Conservation (phyloP, 2,888 invertebrate genomes). For the Epinotia nisella region DNA sequence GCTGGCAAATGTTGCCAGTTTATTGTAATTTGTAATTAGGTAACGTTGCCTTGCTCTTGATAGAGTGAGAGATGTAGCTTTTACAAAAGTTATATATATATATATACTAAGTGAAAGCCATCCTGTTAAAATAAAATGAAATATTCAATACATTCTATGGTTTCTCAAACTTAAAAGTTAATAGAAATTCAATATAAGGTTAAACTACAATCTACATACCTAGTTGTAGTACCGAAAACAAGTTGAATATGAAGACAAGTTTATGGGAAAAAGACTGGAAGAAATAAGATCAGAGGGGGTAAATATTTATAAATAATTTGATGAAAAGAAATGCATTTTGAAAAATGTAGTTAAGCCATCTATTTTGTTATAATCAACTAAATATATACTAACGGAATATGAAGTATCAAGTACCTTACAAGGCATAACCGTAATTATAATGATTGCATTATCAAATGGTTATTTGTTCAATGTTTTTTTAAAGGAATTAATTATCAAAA, state of each 20-base stretch:
- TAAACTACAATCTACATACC: neutral
- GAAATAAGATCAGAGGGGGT: constrained; percentile 20
- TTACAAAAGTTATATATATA: constrained; percentile 31
- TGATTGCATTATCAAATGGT: constrained; percentile 34
- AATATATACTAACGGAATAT: constrained; percentile 22
- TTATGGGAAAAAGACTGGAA: constrained; percentile 31
- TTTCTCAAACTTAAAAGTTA: neutral
- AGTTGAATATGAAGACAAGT: constrained; percentile 11
- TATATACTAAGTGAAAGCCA: constrained; percentile 24
- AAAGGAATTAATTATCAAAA: constrained; percentile 39
- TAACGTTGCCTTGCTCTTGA: constrained; percentile 38
- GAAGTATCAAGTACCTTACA: constrained; percentile 27
- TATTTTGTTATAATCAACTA: constrained; percentile 12
- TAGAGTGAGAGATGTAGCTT: constrained; percentile 34
- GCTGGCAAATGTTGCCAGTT: constrained; percentile 29
- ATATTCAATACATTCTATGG: constrained; percentile 5
- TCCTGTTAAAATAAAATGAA: constrained; percentile 23
- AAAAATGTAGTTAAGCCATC: constrained; percentile 1
- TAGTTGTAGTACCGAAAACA: constrained; percentile 1
- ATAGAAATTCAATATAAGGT: neutral
- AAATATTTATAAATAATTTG: constrained; percentile 4
- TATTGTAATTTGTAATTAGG: constrained; percentile 22
- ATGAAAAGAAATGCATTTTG: constrained; percentile 27
- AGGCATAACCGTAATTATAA: neutral
- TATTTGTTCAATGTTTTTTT: constrained; percentile 43